These are phyloP conservation scores for Nothoprocta perdicaria DNA, from an alignment of 2,113 vertebrate genomes.

Conservation along the genomic window DNA sequence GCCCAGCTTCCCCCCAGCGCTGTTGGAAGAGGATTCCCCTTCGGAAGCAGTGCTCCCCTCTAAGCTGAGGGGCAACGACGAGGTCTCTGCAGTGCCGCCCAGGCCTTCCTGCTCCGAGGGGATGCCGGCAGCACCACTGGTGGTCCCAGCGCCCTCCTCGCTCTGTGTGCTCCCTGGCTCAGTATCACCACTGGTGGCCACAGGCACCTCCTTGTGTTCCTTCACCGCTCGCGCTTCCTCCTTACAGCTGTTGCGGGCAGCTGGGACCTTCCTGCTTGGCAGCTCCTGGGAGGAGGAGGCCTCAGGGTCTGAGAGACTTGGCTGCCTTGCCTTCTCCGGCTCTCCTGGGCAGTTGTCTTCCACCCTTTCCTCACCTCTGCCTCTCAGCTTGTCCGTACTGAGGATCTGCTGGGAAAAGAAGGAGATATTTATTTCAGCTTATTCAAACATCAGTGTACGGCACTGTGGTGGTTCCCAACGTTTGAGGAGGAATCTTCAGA, in stretches of 20 bases:
- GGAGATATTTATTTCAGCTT: background rate
- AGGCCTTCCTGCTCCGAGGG: slow-evolving; percentile 1
- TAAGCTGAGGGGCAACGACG: background rate
- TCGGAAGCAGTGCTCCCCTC: background rate
- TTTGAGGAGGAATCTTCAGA: background rate
- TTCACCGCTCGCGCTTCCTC: background rate
- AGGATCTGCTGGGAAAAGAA: slow-evolving; percentile 27
- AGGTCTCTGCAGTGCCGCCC: background rate
- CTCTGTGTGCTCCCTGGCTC: slow-evolving; percentile 13
- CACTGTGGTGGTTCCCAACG: background rate
- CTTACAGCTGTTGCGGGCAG: slow-evolving; percentile 29
- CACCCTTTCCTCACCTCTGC: slow-evolving; percentile 10
- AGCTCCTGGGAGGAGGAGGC: slow-evolving; percentile 9
- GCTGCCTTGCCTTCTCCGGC: slow-evolving; percentile 45
- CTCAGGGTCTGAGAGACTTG: background rate
- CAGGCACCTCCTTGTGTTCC: background rate
- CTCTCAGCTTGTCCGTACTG: slow-evolving; percentile 28
- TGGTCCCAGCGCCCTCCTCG: background rate
- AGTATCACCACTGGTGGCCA: background rate
- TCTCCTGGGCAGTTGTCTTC: slow-evolving; percentile 38
- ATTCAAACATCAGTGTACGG: background rate
- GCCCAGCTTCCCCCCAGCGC: background rate
- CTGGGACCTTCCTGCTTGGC: background rate
- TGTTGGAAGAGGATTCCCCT: background rate
- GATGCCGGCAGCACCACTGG: background rate